Evolutionary conservation across 2,113 vertebrate genomes (phyloP), one percentile per base, ranked within the genome.

Genomic region (Coregonus clupeaformis): DNA sequence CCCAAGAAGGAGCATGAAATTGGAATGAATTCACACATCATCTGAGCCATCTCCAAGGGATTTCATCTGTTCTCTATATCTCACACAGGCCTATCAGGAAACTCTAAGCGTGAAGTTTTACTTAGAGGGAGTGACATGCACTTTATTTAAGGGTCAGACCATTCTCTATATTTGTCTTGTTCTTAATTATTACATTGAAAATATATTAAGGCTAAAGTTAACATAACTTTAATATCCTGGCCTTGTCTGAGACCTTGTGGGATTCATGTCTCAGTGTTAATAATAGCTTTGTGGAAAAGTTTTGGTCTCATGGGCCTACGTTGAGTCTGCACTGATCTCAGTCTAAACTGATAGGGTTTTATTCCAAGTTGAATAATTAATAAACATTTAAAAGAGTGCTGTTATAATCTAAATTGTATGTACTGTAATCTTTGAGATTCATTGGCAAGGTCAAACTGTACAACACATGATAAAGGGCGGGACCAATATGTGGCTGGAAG

Each of bases 1-100:
- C 67, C 42, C 6, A 29, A 45, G 42, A 68, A 68, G 73, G 30
- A 62, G 73, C 55, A 69, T 69, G 65, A 75, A 69, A 75, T 75
- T 75, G 73, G 66, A 69, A 36, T 75, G 73, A 75, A 75, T 75
- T 75, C 66, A 75, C 73, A 75, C 47, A 68, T 74, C 45, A 59
- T 24, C 65, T 62, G 30, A 62, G 25, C 30, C 55, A 75, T 75
- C 30, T 68, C 55, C 24, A 59, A 52, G 30, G n/a, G 27, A 29
- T 25, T 68, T 36, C 73, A 67, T 55, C 72, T 67, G 63, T 16
- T 64, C 71, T 64, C 30, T 52, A 74, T 49, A 66, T 64, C 12
- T 55, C 47, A 20, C 36, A 32, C 27, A 66, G 47, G 25, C 25
- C 62, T 55, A 74, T 57, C 52, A 74, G 12, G 47, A 7, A n/a